A percentile compares a stretch with the other conserved stretches of the same genome.
These are phyloP conservation scores for Allacma fusca DNA, from an alignment of 2,888 invertebrate species.

Conservation along the genomic window DNA sequence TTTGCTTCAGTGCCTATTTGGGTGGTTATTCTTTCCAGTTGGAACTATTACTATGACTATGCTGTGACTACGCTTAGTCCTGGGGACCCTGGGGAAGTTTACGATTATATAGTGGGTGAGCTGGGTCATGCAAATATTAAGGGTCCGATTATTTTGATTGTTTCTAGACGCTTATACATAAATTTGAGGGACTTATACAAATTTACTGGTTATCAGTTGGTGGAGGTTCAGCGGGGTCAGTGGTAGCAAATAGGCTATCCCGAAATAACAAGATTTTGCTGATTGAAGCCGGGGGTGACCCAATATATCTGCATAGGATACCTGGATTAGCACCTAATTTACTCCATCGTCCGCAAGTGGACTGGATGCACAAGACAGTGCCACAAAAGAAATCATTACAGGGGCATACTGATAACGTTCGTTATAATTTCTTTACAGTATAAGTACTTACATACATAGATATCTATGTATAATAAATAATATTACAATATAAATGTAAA, in stretches of 20 bases:
- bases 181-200: not conserved
- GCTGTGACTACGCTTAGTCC: not conserved
- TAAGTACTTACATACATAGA: too few relatives aligned
- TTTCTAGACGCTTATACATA: not conserved
- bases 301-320: slow-evolving; percentile 63
- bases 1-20: not conserved
- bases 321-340: slow-evolving; percentile 65
- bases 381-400: slow-evolving; percentile 72
- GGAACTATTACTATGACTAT: slow-evolving; percentile 9
- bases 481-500: not conserved
- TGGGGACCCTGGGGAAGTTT: not conserved
- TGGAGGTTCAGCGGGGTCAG: slow-evolving; percentile 66
- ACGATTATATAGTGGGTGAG: not conserved
- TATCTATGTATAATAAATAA: too few relatives aligned
- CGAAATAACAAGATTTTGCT: slow-evolving; percentile 68
- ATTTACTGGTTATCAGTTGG: slow-evolving; percentile 35
- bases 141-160: not conserved
- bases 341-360: slow-evolving; percentile 72
- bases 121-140: not conserved
- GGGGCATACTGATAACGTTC: not conserved
- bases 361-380: slow-evolving; percentile 76
- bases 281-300: slow-evolving; percentile 74
- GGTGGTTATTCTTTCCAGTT: not conserved
- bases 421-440: too few relatives aligned
- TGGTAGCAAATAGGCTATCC: slow-evolving; percentile 70